Evolutionary conservation across 1,140 invertebrate species (phyloP), one percentile per base, ranked within the genome.

Genomic region (Dinothrombium tinctorium): DNA sequence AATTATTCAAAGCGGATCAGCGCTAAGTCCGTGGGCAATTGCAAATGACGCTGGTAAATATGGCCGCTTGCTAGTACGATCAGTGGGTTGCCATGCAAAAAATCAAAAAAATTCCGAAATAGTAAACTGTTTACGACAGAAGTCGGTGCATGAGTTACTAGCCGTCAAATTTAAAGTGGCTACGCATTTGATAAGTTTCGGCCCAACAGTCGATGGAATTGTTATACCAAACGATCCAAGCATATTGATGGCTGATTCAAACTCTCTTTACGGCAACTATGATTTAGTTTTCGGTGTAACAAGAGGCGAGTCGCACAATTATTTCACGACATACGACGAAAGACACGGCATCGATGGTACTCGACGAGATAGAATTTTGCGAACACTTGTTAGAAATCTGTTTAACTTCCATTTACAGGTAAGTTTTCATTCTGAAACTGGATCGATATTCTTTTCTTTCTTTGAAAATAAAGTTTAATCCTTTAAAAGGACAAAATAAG

Each of bases 221-320:
- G 56, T 60, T 15, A 57, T 62, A 5, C 53, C 55, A 12, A 51
- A 47, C n/a, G 59, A 62, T 42, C 41, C 42, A 17, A 21, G 5
- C 2, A 14, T 22, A 7, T 14, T 52, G 4, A 43, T 44, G 37
- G 41, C 45, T 9, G 35, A 47, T 14, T 31, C 31, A 17, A 42
- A 45, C 23, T 38, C 46, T 11, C 20, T 48, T 2, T 53, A 44
- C 42, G 22, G 37, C 48, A 73, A 75, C 53, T 87, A 84, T 57
- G 83, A 90, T 58, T 61, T 96, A n/a, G 71, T 96, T 66, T 68
- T 90, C 40, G 89, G 90, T 3, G 79, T 92, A 11, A 83, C 78
- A 4, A 74, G 82, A 54, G 74, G 83, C 46, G 86, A 92, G 56
- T 80, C 78, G 43, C 79, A 80, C 53, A 72, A 83, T 51, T 66